A percentile compares a stretch with the other conserved stretches of the same genome.
phyloP scores from a whole-genome alignment of 2,113 vertebrate species.

The Rhipidura dahli region DNA sequence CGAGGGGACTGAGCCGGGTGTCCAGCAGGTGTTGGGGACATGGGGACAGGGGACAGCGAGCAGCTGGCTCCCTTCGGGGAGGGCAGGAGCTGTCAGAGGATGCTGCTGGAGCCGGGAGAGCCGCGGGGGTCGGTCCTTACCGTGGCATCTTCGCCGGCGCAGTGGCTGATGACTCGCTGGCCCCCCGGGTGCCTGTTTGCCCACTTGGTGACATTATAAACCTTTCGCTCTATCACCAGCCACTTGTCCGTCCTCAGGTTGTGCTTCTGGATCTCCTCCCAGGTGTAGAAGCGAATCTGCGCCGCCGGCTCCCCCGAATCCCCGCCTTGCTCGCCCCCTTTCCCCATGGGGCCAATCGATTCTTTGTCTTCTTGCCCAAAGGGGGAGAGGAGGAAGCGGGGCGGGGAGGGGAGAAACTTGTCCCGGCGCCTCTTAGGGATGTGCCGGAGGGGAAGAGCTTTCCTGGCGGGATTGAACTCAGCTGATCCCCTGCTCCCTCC shows the following conservation, averaged over 20 bases:
- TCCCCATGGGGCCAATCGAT: slow-evolving; percentile 49
- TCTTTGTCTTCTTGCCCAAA: neutral
- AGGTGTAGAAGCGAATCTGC: slow-evolving; percentile 76
- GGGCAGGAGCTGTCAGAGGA: neutral
- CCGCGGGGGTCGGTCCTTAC: slow-evolving; percentile 68
- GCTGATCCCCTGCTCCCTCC: slow-evolving; percentile 6
- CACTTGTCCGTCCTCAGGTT: slow-evolving; percentile 84
- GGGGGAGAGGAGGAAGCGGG: neutral
- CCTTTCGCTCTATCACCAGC: slow-evolving; percentile 92
- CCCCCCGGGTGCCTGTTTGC: slow-evolving; percentile 87
- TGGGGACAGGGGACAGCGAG: neutral
- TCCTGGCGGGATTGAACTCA: slow-evolving; percentile 27
- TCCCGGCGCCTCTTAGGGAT: neutral
- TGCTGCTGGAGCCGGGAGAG: neutral
- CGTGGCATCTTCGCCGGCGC: slow-evolving; percentile 91
- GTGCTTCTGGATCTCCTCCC: slow-evolving; percentile 92
- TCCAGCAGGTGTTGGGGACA: neutral
- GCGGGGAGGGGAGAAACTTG: neutral
- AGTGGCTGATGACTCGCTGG: slow-evolving; percentile 82
- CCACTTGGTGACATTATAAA: slow-evolving; percentile 91
- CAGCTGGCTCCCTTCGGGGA: neutral
- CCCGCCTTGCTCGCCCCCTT: slow-evolving; percentile 76
- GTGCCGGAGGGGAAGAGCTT: neutral
- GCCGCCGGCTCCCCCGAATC: slow-evolving; percentile 52
- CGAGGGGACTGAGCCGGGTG: neutral